Evolutionary conservation across 2,797 vertebrate genomes (phyloP), one percentile per base, ranked within the genome.

Genomic region (Tenualosa thibaudeaui): DNA sequence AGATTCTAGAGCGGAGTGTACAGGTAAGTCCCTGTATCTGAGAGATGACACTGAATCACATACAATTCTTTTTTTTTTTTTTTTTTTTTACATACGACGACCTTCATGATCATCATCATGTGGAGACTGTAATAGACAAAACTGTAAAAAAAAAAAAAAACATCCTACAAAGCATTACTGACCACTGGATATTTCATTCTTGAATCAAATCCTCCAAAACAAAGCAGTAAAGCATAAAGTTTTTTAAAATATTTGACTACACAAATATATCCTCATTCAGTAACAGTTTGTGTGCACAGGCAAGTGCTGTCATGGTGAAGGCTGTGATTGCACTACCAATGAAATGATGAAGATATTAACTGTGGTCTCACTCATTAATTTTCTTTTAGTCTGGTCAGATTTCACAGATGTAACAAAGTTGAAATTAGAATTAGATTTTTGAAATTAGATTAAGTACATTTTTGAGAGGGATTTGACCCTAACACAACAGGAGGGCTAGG

Each of bases 251-350:
- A 15, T 15, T 3, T 54, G 5, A 26, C 19, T 12, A 58, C 12
- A 37, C 15, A 31, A 17, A 26, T 53, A 2, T 22, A 46, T 2
- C 4, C n/a, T 8, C 6, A 19, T 5, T 10, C 22, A 71, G 26
- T 24, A 26, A 1, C 2, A 65, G 24, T 65, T 13, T 68, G 31
- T 46, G 51, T 12, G 24, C 53, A 13, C 81, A 89, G 87, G 86
- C 3, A 89, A 89, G 31, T 88, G 86, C 60, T 86, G 86, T 43
- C 87, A 89, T 6, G n/a, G n/a, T n/a, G 83, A 85, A 9, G 60
- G 43, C 0, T 1, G 3, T 9, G 87, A 89, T 49, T 0, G 0
- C 0, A 84, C 54, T 10, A 0, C 85, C 86, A 0, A 17, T 0
- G 8, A 31, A 31, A 31, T 31, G 86, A 85, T 5, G 86, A 31